Evolutionary conservation across 2,797 vertebrate species (phyloP), one percentile per base, ranked within the genome.

Genomic region (Prionace glauca): DNA sequence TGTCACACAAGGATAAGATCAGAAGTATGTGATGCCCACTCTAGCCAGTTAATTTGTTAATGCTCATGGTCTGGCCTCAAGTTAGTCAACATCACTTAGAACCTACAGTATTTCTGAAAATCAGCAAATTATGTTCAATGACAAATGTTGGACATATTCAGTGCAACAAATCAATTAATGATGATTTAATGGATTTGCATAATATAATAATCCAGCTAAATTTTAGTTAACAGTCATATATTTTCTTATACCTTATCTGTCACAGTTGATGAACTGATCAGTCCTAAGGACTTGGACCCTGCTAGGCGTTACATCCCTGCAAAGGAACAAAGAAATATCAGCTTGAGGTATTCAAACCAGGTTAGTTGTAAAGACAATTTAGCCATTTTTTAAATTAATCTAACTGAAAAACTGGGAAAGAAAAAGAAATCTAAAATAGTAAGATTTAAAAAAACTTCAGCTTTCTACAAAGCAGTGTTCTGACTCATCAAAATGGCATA

Each of bases 311-410:
- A 98, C 0, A 96, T 99, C 0, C 97, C 98, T 9, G 97, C 96
- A 5, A 97, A 98, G 96, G 98, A 98, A 96, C 99, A 99, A 96
- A 97, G 99, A 72, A 99, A 99, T 0, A 98, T 99, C 97, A 99
- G 98, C 97, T 99, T 99, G 99, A 97, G 99, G 95, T 99, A 98
- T 97, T 99, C 99, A 81, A 99, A 99, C 96, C 99, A 99, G 98
- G 99, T 99, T 96, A 96, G 96, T 41, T 0, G 0, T 56, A 56
- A 56, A 50, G 69, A 18, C 60, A 74, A 69, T 94, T 26, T 8
- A 72, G 41, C 36, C 36, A 94, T 72, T 74, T 32, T 32, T 67
- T 32, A 32, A 91, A 65, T 91, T 67, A 84, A 84, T 22, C 81
- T 18, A n/a, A 65, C 88, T 91, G 24, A 65, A 62, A 91, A 91